Evolutionary conservation across 2,113 vertebrate genomes (phyloP), one percentile per base, ranked within the genome.

Genomic region (Ochotona curzoniae): DNA sequence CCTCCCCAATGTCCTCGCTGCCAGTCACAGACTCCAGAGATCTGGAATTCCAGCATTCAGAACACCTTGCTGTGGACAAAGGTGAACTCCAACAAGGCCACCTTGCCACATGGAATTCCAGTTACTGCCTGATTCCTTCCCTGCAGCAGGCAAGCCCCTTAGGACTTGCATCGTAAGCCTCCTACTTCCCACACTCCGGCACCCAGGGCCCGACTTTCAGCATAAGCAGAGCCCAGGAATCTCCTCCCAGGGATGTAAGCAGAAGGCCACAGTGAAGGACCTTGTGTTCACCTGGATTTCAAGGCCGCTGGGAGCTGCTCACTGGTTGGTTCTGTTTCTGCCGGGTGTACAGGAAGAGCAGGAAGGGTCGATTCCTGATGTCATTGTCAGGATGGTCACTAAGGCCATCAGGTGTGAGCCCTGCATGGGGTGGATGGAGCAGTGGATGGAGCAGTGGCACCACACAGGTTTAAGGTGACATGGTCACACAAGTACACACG

Each of bases 291-390:
- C 97, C 97, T 93, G 88, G 95, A 28, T 98, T 98, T 26, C 99
- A 98, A 90, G 98, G 99, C 7, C 91, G 97, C 75, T 99, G 98
- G 1, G 97, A 95, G 54, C 89, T 97, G 18, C 96, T 96, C 61
- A 95, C 80, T 2, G 97, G 96, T 80, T 96, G 97, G 64, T 96
- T 98, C 71, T 97, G 94, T 30, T 98, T 98, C 30, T 97, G 88
- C 0, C 98, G 98, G 92, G 98, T 98, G 83, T 99, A 99, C 98
- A 98, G 99, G 93, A 98, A 98, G 82, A 99, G 96, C 89, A 99
- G 98, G 96, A 98, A 98, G 2, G 99, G 98, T 1, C 74, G 75
- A 44, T 97, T 98, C 57, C 95, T 96, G 81, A 47, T 0, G 0
- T 97, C 38, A 44, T 44, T 44, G 38, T 44, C 38, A 44, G 81